phyloP scores from a whole-genome alignment of 2,797 vertebrate genomes.

The Microctenopoma steveboyesi region DNA sequence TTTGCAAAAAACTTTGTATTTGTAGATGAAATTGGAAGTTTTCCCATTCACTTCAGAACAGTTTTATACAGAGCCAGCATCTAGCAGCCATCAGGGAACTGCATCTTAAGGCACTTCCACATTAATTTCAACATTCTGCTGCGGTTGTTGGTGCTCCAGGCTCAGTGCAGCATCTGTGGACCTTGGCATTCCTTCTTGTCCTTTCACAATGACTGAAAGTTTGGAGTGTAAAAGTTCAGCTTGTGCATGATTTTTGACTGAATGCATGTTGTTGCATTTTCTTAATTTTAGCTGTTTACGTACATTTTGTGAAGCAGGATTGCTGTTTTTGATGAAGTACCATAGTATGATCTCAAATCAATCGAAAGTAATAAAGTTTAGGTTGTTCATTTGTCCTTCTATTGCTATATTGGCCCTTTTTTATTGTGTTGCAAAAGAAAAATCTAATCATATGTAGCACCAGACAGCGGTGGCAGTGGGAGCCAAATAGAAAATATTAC shows the following conservation, averaged over 20 bases:
- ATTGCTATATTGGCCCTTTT: conserved; percentile 3
- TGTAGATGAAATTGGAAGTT: conserved; percentile 48
- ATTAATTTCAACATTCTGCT: conserved; percentile 56
- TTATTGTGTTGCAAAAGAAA: conserved; percentile 14
- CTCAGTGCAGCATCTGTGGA: conserved; percentile 53
- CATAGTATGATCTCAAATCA: not conserved
- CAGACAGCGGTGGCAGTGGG: conserved; percentile 35
- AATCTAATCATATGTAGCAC: conserved; percentile 19
- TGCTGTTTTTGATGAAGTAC: not conserved
- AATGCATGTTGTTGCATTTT: not conserved
- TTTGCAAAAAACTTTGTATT: conserved; percentile 44
- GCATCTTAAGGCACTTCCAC: conserved; percentile 59
- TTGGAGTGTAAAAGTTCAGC: conserved; percentile 26
- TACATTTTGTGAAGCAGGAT: not conserved
- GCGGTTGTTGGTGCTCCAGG: conserved; percentile 34
- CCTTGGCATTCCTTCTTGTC: conserved; percentile 42
- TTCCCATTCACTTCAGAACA: conserved; percentile 58
- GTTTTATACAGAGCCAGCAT: conserved; percentile 60
- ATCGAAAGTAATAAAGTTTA: no score
- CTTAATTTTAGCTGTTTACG: conserved; percentile 2
- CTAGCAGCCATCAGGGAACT: conserved; percentile 54
- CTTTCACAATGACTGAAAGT: conserved; percentile 28
- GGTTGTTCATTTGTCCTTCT: not conserved
- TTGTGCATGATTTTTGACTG: not conserved
- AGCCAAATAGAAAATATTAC: conserved; percentile 27